Base-by-base conservation (phyloP, 2,113 vertebrate species). In the Scalopus aquaticus region DNA sequence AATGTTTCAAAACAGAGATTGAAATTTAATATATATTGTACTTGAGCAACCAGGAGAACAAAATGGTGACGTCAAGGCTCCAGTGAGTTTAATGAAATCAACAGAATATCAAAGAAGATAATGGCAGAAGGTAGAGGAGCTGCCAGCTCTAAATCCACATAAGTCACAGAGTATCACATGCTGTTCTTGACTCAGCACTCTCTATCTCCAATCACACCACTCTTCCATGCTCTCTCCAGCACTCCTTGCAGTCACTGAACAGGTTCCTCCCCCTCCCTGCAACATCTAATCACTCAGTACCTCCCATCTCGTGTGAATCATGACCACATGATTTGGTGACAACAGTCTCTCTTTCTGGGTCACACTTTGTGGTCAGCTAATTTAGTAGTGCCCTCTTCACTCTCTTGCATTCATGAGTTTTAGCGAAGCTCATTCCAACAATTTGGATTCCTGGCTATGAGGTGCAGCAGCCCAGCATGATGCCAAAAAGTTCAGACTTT, bases 251-350 rank as follows among this genome's bases (percentile, higher is more conserved):
- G 82, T 46, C 54, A 81, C 44, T 35, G 17, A 88, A 67, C 62
- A 7, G 6, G n/a, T 91, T 97, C 60, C 80, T 85, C 56, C 44
- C 49, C 19, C 20, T 91, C 35, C 35, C 56, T 85, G 12, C 28
- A 87, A 62, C 83, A 82, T 82, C 56, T 39, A 83, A 92, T 95
- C 94, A 80, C 44, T 77, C 44, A 88, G 65, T 37, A 77, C 72
- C 56, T 95, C 67, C 80, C 42, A 89, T 84, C 87, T 80, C 49
- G 32, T 95, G 88, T 73, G 67, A 92, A 82, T 92, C 62, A 73
- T 54, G 67, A 94, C n/a, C 17, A 42, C 51, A 96, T 70, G 91
- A 91, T 81, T 90, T 76, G 77, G 54, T 94, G 78, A 92, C 49
- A 89, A 51, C 10, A 70, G 62, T n/a, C n/a, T 88, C 35, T 62